Evolutionary conservation across 2,797 vertebrate genomes (phyloP).

Genomic region (Erethizon dorsatum): DNA sequence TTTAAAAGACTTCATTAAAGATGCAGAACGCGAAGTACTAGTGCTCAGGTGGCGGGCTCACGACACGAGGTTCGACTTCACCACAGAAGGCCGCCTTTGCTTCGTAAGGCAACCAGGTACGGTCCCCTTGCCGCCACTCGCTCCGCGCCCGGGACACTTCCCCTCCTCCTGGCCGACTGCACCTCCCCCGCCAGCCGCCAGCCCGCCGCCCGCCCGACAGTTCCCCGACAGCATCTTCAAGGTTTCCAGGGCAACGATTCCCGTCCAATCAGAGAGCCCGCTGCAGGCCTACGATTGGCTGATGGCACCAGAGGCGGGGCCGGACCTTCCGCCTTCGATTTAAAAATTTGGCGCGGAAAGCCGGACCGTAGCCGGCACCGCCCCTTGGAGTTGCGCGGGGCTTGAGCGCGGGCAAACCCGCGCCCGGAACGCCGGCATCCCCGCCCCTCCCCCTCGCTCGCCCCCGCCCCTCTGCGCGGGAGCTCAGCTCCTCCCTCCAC

Average conservation of each 20-base stretch:
- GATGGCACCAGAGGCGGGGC: constrained; percentile 57
- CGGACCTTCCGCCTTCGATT: constrained; percentile 84
- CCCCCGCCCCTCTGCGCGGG: constrained; percentile 83
- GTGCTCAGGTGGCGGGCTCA: neutral
- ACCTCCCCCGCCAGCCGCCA: constrained; percentile 43
- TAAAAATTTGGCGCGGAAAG: constrained; percentile 87
- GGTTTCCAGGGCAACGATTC: constrained; percentile 77
- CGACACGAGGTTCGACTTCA: neutral
- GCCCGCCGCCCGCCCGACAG: neutral
- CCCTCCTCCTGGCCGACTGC: neutral
- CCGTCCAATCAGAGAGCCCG: constrained; percentile 73
- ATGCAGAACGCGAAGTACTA: neutral
- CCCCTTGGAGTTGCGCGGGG: constrained; percentile 77
- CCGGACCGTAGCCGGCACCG: constrained; percentile 60
- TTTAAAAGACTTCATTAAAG: neutral
- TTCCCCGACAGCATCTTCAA: constrained; percentile 79
- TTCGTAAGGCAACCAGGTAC: constrained; percentile 41
- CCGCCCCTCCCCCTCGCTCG: constrained; percentile 74
- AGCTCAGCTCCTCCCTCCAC: constrained; percentile 81
- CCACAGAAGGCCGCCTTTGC: neutral
- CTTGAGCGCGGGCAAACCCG: constrained; percentile 82
- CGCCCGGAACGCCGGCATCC: constrained; percentile 55
- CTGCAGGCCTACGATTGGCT: constrained; percentile 65
- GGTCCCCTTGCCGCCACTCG: neutral
- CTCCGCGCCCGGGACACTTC: constrained; percentile 2